Evolutionary conservation across 2,113 vertebrate species (phyloP), one percentile per base, ranked within the genome.

Genomic region (Urocolius indicus): DNA sequence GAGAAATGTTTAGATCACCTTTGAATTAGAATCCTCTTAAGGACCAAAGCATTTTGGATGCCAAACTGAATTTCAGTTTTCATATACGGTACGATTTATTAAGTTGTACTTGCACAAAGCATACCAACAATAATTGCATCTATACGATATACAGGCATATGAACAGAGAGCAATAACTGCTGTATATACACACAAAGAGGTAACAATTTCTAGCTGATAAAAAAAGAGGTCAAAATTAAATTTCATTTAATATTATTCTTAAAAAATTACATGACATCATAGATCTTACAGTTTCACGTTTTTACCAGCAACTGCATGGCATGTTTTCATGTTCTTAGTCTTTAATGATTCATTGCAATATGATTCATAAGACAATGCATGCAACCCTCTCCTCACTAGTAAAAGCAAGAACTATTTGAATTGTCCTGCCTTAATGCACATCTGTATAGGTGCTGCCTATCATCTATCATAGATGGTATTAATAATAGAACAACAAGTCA

Each of bases 21-120:
- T 54, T 89, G 59, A 86, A 71, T 71, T 46, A 78, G 14, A 59
- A 63, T 38, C 23, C 30, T 84, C 57, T 19, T 46, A 49, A 89
- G 58, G 22, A 83, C 4, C 17, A 90, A 59, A 20, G 30, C 0
- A 0, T 46, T 91, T 84, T 71, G 32, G 38, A 90, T 63, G 52
- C 38, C 32, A 86, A 93, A 74, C 6, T 38, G 16, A 84, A 71
- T 96, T 93, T 93, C 49, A 74, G 30, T 75, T 85, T 87, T 71
- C 58, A 15, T 46, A 81, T 26, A 34, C 80, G n/a, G 10, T 67
- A 45, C 30, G 67, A 77, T 72, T 67, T 85, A 91, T 71, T 67
- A 80, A 34, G 32, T 55, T 83, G 51, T 26, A 71, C 32, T 77
- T 65, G 11, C 32, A 82, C 26, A 54, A 1, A 17, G 63, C 13